Conservation (phyloP, 2,888 invertebrate species). For the Psylliodes chrysocephalus region DNA sequence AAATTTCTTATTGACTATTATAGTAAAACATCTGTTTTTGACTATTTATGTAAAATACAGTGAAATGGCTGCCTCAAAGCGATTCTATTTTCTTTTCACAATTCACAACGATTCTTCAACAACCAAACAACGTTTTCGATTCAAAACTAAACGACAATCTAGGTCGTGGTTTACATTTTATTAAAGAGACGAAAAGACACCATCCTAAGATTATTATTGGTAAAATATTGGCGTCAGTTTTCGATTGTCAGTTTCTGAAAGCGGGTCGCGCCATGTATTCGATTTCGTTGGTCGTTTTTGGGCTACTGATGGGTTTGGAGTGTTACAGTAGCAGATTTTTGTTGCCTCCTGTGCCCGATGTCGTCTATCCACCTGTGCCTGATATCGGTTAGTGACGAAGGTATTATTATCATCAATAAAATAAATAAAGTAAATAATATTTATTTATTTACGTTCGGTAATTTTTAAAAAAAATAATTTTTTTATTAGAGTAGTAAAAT, state of each 20-base stretch:
- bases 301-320: slow-evolving; percentile 27
- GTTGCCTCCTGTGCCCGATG: slow-evolving; percentile 63
- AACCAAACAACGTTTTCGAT: slow-evolving; percentile 1
- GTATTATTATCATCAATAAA: neutral
- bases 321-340: slow-evolving; percentile 49
- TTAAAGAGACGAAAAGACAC: slow-evolving; percentile 4
- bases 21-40: no score
- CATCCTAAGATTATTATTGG: neutral
- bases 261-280: slow-evolving; percentile 28
- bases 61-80: no score
- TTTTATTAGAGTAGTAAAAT: no score
- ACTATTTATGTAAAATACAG: no score
- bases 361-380: slow-evolving; percentile 64
- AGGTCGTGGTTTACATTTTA: slow-evolving; percentile 13
- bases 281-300: slow-evolving; percentile 25
- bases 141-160: neutral
- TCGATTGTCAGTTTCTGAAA: slow-evolving; percentile 42
- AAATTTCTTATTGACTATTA: no score
- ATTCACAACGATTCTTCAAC: no score
- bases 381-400: slow-evolving; percentile 60
- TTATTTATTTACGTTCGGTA: no score
- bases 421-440: no score
- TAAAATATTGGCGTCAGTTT: slow-evolving; percentile 29
- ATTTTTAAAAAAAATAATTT: no score
- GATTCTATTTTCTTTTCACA: no score